Evolutionary conservation across 1,140 invertebrate species (phyloP), one percentile per base, ranked within the genome.

Genomic region (Cotesia vestalis): DNA sequence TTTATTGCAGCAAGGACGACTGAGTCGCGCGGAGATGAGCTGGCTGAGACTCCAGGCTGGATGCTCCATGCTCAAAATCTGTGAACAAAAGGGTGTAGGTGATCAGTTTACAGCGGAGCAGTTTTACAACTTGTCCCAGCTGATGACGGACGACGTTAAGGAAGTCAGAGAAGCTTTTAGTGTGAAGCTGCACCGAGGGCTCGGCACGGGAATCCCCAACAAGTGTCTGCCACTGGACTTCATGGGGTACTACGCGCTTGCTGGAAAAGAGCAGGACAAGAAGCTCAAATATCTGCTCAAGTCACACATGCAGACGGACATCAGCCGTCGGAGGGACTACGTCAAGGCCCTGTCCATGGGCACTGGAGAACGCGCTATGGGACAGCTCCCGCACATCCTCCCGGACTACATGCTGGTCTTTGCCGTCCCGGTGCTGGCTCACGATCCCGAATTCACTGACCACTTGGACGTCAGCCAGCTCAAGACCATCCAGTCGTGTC

Each of bases 351-450:
- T 96, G 69, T 88, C 89, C 4, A 79, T 89, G 63, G 87, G 85
- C 68, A 84, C 88, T n/a, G 87, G 88, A 4, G 88, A 88, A 76
- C 83, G 88, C 51, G 86, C 85, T 34, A 85, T 86, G 82, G 84
- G 86, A 76, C 93, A 95, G 85, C 81, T 95, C 78, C 91, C 93
- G n/a, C 93, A 95, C 81, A 95, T 96, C 81, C 87, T 96, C 81
- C 97, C 97, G 64, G 97, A 99, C 87, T 98, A 98, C 83, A 97
- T 98, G 91, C 85, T 98, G 76, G 95, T 97, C 64, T 98, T 98
- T 85, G 94, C 96, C 2, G 93, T 99, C 64, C 95, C 97, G 63
- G 90, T 99, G 38, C 89, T 99, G 12, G 93, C 96, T 4, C 96
- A 99, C 84, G 94, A 97, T 86, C 94, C 95, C 4, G 90, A 91